Percentiles rank a stretch among this genome's conserved stretches.
Conservation (phyloP, 2,113 vertebrate species). For the Brachyistius frenatus region DNA sequence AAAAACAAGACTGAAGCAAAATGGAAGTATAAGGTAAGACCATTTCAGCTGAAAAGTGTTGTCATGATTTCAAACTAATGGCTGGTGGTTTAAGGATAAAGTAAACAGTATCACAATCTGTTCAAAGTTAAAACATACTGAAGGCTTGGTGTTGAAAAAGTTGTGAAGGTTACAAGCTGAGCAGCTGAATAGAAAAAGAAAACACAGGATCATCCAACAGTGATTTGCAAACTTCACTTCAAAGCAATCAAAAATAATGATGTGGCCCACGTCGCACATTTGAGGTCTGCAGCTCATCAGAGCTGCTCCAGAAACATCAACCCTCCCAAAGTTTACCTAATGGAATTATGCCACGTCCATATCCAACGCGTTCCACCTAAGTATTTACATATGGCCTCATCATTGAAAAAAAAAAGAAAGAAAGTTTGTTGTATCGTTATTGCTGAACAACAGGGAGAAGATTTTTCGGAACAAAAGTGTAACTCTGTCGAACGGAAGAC, state of each 20-base stretch:
- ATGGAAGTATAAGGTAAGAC: slow-evolving; percentile 98
- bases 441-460: slow-evolving; percentile 62
- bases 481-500: slow-evolving; percentile 77
- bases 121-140: slow-evolving; percentile 32
- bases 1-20: slow-evolving; percentile 98
- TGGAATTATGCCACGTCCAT: slow-evolving; percentile 57
- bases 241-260: slow-evolving; percentile 75
- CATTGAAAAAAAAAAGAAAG: slow-evolving; percentile 33
- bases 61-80: slow-evolving; percentile 19
- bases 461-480: slow-evolving; percentile 68
- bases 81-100: slow-evolving; percentile 17
- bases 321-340: slow-evolving; percentile 68
- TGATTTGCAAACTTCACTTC: slow-evolving; percentile 72
- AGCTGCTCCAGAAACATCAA: slow-evolving; percentile 57
- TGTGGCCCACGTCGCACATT: slow-evolving; percentile 67
- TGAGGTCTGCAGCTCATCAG: slow-evolving; percentile 73
- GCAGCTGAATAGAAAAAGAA: slow-evolving; percentile 6
- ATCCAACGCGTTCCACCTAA: slow-evolving; percentile 61
- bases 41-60: not conserved
- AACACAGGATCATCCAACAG: slow-evolving; percentile 49
- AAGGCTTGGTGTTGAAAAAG: slow-evolving; percentile 15
- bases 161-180: slow-evolving; percentile 46
- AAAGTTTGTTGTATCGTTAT: slow-evolving; percentile 28
- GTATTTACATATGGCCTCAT: slow-evolving; percentile 77
- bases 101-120: slow-evolving; percentile 40